These are phyloP conservation scores for Archocentrus centrarchus DNA, from an alignment of 2,113 vertebrate species.

Conservation along the genomic window DNA sequence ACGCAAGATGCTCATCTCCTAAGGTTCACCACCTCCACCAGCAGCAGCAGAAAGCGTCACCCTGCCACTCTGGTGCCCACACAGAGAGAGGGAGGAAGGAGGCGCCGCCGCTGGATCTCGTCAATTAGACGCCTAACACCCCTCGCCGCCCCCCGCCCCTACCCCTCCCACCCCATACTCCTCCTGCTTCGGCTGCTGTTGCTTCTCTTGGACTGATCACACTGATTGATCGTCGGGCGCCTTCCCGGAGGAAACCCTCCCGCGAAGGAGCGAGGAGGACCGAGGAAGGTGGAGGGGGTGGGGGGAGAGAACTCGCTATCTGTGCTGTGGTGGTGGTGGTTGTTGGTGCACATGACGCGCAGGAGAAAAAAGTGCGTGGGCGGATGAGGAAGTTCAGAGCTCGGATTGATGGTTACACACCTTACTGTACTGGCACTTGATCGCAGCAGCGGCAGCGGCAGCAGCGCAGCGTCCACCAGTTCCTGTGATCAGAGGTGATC, in stretches of 20 bases:
- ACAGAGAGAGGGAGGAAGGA: conserved; percentile 25
- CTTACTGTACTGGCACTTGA: conserved; percentile 50
- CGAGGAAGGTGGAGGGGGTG: not conserved
- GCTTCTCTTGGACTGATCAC: conserved; percentile 40
- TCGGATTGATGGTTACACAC: conserved; percentile 66
- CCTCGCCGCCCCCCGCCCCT: not conserved
- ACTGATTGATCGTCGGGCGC: conserved; percentile 60
- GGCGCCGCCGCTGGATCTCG: conserved; percentile 48
- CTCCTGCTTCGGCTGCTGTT: not conserved
- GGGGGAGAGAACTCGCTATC: not conserved
- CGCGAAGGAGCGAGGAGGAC: conserved; percentile 8
- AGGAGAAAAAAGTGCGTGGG: conserved; percentile 67
- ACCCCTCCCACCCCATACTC: not conserved
- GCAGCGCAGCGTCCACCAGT: conserved; percentile 11
- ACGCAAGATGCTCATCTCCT: conserved; percentile 35
- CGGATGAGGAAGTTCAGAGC: conserved; percentile 74
- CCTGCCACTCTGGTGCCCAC: conserved; percentile 32
- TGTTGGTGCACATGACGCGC: conserved; percentile 56
- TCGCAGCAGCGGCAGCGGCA: conserved; percentile 30
- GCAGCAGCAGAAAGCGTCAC: conserved; percentile 30
- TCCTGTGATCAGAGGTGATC: conserved; percentile 42
- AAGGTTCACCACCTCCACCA: conserved; percentile 24
- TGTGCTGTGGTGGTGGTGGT: not conserved
- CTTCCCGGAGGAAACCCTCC: conserved; percentile 56
- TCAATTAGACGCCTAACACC: conserved; percentile 19